Evolutionary conservation across 2,113 vertebrate species (phyloP).

Genomic region (Gallinago paraguaiae): DNA sequence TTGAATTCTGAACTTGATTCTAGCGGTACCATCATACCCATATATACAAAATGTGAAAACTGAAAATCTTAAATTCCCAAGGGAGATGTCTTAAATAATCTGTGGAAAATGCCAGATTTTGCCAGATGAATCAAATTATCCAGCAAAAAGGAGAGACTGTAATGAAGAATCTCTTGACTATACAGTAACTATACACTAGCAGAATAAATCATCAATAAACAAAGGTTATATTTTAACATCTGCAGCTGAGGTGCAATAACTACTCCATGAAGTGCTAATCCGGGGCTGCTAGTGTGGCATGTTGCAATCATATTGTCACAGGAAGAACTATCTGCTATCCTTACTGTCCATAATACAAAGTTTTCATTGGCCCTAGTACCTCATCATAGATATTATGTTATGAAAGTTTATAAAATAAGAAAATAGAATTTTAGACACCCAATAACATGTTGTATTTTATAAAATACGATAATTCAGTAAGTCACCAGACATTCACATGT

Average conservation of each 20-base stretch:
- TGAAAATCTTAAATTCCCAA: not conserved
- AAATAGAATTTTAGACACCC: not conserved
- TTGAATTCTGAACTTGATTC: not conserved
- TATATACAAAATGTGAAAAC: not conserved
- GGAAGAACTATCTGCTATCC: not conserved
- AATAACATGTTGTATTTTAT: not conserved
- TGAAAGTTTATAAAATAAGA: not conserved
- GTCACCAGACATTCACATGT: not conserved
- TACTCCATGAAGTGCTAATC: not conserved
- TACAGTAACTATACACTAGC: not conserved
- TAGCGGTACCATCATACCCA: not conserved
- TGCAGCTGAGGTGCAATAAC: not conserved
- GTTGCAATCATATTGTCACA: not conserved
- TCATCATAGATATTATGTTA: not conserved
- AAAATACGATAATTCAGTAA: not conserved
- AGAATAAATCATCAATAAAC: not conserved
- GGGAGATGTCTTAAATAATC: not conserved
- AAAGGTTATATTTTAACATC: not conserved
- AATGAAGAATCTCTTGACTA: not conserved
- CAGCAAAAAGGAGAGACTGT: not conserved
- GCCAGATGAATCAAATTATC: not conserved
- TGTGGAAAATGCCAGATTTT: not conserved
- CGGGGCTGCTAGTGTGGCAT: fast-evolving
- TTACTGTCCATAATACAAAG: not conserved
- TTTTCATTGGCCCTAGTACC: not conserved